These are phyloP conservation scores for Polia nebulosa DNA, from an alignment of 2,888 invertebrate species.

Conservation along the genomic window DNA sequence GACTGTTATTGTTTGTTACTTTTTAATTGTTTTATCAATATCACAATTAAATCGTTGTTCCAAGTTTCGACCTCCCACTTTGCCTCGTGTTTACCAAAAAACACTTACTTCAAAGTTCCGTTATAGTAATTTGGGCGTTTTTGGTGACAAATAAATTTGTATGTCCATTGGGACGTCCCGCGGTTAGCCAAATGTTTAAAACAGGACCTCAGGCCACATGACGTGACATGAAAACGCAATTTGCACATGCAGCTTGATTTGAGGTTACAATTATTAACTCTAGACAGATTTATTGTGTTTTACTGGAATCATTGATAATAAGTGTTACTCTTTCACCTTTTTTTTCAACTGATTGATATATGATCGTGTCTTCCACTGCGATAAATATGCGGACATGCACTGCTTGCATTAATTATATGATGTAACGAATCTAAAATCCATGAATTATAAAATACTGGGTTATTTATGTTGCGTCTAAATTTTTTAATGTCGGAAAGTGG, in stretches of 20 bases:
- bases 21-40: slow-evolving; percentile 39
- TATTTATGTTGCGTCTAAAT: slow-evolving; percentile 50
- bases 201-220: slow-evolving; percentile 54
- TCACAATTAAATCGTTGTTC: slow-evolving; percentile 12
- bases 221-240: slow-evolving; percentile 72
- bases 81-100: slow-evolving; percentile 22
- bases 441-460: slow-evolving; percentile 59
- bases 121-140: slow-evolving; percentile 43
- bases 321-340: slow-evolving; percentile 29
- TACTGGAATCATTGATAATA: slow-evolving; percentile 24
- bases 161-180: slow-evolving; percentile 45
- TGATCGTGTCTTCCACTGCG: slow-evolving; percentile 39
- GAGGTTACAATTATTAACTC: slow-evolving; percentile 60
- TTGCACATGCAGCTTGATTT: slow-evolving; percentile 68
- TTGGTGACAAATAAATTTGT: slow-evolving; percentile 38
- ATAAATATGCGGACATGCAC: slow-evolving; percentile 45
- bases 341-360: slow-evolving; percentile 54
- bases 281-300: slow-evolving; percentile 50
- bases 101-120: slow-evolving; percentile 9
- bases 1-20: too few species aligned
- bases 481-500: slow-evolving; percentile 36
- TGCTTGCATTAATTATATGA: slow-evolving; percentile 57
- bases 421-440: slow-evolving; percentile 56
- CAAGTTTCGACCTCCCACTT: slow-evolving; percentile 49
- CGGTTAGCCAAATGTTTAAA: slow-evolving; percentile 74